Percentiles rank a stretch among this genome's conserved stretches.
These are phyloP conservation scores for Piaya cayana DNA, from an alignment of 2,113 vertebrate species.

Conservation along the genomic window DNA sequence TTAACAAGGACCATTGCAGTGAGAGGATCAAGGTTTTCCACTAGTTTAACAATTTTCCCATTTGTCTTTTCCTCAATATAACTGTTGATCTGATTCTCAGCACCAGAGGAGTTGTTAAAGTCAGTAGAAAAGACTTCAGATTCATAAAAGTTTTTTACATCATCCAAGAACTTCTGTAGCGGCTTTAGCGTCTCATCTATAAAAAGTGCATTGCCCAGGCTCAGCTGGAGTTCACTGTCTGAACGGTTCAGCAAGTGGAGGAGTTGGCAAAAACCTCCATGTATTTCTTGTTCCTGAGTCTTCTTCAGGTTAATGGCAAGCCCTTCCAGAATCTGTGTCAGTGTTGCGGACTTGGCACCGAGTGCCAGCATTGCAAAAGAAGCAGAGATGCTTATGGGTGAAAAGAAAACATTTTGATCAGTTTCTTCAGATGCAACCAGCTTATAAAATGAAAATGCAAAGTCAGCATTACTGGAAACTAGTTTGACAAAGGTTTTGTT, in stretches of 20 bases:
- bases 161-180: constrained; percentile 69
- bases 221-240: constrained; percentile 64
- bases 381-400: constrained; percentile 83
- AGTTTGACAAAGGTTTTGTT: constrained; percentile 26
- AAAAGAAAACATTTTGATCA: constrained; percentile 83
- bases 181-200: constrained; percentile 72
- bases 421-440: constrained; percentile 36
- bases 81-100: constrained; percentile 79
- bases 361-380: constrained; percentile 82
- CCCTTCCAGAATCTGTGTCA: constrained; percentile 78
- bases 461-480: constrained; percentile 73
- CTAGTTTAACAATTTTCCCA: constrained; percentile 79
- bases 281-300: constrained; percentile 61
- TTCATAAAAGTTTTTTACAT: constrained; percentile 70
- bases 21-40: constrained; percentile 75
- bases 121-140: constrained; percentile 75
- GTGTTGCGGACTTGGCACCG: constrained; percentile 76
- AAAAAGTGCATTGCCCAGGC: constrained; percentile 79
- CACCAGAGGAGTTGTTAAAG: constrained; percentile 73
- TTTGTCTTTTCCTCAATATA: constrained; percentile 81
- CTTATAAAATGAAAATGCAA: constrained; percentile 84
- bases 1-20: constrained; percentile 85
- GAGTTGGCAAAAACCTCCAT: constrained; percentile 74
- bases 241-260: constrained; percentile 68
- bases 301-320: constrained; percentile 74